Conservation (phyloP, 2,113 vertebrate species). For the Gavialis gangeticus region DNA sequence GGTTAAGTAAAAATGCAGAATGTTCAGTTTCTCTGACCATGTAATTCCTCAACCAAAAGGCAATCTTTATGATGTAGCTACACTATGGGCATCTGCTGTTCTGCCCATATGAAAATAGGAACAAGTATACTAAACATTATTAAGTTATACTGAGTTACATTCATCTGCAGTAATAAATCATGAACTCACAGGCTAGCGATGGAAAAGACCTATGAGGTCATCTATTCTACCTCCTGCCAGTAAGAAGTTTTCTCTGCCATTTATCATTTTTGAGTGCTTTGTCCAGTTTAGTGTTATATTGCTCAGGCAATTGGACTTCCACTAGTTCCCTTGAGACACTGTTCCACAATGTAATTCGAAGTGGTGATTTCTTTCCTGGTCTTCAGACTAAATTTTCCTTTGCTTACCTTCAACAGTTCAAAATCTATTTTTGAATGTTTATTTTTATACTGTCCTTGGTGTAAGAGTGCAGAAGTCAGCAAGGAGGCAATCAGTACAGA, state of each 20-base stretch:
- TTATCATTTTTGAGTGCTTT: conserved; percentile 43
- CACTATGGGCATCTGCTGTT: neutral
- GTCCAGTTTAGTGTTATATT: conserved; percentile 59
- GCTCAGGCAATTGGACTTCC: conserved; percentile 49
- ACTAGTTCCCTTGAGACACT: conserved; percentile 31
- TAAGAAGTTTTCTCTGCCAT: conserved; percentile 37
- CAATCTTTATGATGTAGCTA: neutral
- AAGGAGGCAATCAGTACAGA: neutral
- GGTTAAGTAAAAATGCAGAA: neutral
- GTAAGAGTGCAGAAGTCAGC: neutral
- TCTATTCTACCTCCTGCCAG: conserved; percentile 29
- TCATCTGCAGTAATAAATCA: conserved; percentile 33
- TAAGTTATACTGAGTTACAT: conserved; percentile 16
- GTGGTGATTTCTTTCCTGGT: neutral
- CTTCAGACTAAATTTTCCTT: conserved; percentile 23
- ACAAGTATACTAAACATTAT: conserved; percentile 21
- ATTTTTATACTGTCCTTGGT: neutral
- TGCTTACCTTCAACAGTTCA: neutral
- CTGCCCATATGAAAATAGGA: neutral
- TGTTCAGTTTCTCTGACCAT: neutral
- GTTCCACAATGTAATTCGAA: conserved; percentile 2
- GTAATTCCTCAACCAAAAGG: neutral
- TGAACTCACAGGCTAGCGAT: conserved; percentile 2
- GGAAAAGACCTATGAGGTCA: conserved; percentile 59
- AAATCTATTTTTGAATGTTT: neutral